Base-by-base conservation (phyloP, 1,140 invertebrate genomes). In the Wasmannia auropunctata region DNA sequence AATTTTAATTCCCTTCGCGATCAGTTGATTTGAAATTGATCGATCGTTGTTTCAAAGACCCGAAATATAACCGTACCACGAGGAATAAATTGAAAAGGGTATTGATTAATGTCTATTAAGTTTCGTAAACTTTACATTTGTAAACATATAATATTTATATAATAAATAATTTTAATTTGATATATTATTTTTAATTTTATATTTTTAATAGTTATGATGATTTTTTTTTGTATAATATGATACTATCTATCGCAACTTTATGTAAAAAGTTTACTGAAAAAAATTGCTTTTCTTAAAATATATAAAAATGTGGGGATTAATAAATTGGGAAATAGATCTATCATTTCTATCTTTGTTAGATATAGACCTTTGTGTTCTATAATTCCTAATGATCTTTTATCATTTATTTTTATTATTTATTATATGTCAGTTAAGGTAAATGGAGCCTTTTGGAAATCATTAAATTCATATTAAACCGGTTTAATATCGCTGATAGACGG, bases 1-100 rank as follows among this genome's bases (percentile, higher is more conserved):
- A 80, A 69, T 69, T 69, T 46, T 69, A 69, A 80, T 80, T 69
- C 22, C 11, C 46, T 37, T 14, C 31, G 31, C 60, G 22, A 62
- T 76, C 16, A 58, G 16, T n/a, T 69, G 40, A 37, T 16, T n/a
- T n/a, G n/a, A 54, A 65, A 63, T 67, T 67, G 46, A 51, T 67
- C 10, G 46, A 54, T 25, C 16, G 1, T 49, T 34, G 40, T 51
- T 28, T 80, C n/a, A 8, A 79, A 34, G 22, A 34, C 4, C 1
- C 6, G 3, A 51, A 31, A 40, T 49, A n/a, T n/a, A 63, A 14
- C 3, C 8, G 22, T 7, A 54, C 0, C 0, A 22, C 10, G 10
- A 69, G 3, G 6, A 69, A 28, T 34, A 49, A 49, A 65, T 67
- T 11, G 7, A 28, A 2, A 67, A 40, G 51, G 22, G 1, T 51